A percentile compares a stretch with the other conserved stretches of the same genome.
phyloP scores from a whole-genome alignment of 2,797 vertebrate species.

The Melanotaenia nigrans region DNA sequence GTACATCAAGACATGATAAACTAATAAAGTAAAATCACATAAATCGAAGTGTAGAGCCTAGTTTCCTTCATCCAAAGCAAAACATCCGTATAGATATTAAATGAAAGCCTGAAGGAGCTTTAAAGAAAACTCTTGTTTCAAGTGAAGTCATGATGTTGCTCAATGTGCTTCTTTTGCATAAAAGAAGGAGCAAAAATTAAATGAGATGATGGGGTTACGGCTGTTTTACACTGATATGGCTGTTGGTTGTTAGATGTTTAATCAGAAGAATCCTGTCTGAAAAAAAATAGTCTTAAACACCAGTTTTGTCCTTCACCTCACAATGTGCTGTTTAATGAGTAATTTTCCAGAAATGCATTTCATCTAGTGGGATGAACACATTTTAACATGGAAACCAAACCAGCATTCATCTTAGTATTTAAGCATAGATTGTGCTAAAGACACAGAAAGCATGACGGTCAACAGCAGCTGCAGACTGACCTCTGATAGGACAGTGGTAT shows the following conservation, averaged over 20 bases:
- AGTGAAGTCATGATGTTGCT: not conserved
- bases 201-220: not conserved
- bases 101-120: not conserved
- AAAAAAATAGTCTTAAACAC: not conserved
- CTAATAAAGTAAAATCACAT: not conserved
- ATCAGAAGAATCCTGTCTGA: conserved; percentile 5
- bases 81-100: not conserved
- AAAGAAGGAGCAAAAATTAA: not conserved
- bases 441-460: not conserved
- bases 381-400: conserved; percentile 6
- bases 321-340: not conserved
- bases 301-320: not conserved
- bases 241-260: not conserved
- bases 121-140: not conserved
- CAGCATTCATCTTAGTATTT: not conserved
- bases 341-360: not conserved
- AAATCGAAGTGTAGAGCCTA: not conserved
- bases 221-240: not conserved
- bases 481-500: conserved; percentile 86
- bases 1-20: not conserved
- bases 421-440: not conserved
- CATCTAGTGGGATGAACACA: not conserved
- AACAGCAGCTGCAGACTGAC: conserved; percentile 65
- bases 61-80: not conserved
- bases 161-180: not conserved